Percentiles rank a stretch among this genome's conserved stretches.
Conservation (phyloP, 2,113 vertebrate genomes). For the Fregata magnificens region DNA sequence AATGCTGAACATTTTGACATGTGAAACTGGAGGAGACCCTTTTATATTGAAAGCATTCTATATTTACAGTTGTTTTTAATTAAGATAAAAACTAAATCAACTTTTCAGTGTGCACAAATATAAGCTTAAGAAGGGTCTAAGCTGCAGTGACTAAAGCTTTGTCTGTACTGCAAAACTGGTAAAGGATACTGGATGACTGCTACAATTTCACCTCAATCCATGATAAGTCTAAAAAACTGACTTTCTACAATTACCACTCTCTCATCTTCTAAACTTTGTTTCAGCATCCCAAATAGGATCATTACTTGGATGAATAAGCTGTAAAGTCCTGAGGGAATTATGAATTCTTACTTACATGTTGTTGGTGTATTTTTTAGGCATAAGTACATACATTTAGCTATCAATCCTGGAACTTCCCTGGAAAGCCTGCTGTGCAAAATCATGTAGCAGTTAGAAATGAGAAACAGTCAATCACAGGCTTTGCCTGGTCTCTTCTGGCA, state of each 20-base stretch:
- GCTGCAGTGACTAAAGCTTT: not conserved
- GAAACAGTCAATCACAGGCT: not conserved
- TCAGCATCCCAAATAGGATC: not conserved
- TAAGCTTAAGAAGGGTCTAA: not conserved
- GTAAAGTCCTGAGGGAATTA: not conserved
- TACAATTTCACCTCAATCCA: not conserved
- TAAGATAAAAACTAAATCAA: not conserved
- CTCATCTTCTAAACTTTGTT: not conserved
- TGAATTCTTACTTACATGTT: not conserved
- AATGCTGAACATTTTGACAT: not conserved
- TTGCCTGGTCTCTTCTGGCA: not conserved
- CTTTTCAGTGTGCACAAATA: not conserved
- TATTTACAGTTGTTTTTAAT: not conserved
- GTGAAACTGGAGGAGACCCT: not conserved
- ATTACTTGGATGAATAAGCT: not conserved
- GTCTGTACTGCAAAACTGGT: not conserved
- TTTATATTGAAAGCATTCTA: not conserved
- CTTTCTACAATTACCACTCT: not conserved
- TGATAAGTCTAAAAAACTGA: not conserved
- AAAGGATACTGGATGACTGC: not conserved
- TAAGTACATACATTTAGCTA: not conserved
- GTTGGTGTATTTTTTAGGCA: not conserved
- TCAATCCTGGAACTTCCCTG: not conserved
- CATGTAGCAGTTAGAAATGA: not conserved
- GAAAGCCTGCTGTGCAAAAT: slow-evolving; percentile 9